Base-by-base conservation (phyloP, 1,140 invertebrate genomes). In the Orchesella cincta region DNA sequence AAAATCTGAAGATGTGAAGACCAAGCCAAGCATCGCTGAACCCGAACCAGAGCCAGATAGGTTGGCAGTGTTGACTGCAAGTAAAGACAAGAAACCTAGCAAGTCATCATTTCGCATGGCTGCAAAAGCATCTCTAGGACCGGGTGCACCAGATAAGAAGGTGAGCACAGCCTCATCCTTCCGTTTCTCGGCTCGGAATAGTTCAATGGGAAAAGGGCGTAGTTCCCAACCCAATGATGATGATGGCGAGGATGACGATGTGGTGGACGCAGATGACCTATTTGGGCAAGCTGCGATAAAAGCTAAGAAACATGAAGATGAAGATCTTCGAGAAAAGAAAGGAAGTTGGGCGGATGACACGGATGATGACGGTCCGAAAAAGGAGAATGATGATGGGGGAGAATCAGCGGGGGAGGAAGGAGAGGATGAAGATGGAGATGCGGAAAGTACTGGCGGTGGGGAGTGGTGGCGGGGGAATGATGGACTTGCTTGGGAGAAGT, bases 341-440 rank as follows among this genome's bases (percentile, higher is more conserved):
- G 51, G 5, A 14, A 35, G 29, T 0, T 33, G n/a, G 70, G 76
- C 51, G 23, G 18, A 35, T 1, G 51, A 57, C 34, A 29, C 23
- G 51, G 36, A 39, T 18, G 73, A 31, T 8, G 39, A 23, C 0
- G 46, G 33, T n/a, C 8, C 8, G 14, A n/a, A 3, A 14, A n/a
- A 57, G 8, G 52, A 57, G 8, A 26, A 18, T n/a, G 52, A 57
- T 5, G 52, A 57, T 18, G 52, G 23, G 52, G 52, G 3, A 3
- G 52, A 57, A 35, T 39, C 28, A 14, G 71, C 35, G 20, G 51
- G 28, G 14, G 76, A 76, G 31, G 76, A 76, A 72, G 75, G 26
- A 20, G 34, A 39, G 12, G n/a, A 23, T 1, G 36, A 73, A 23
- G 36, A 8, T 73, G 33, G 26, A 35, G 51, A 67, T 8, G 62